A percentile compares a stretch with the other conserved stretches of the same genome.
Conservation (phyloP, 1,140 invertebrate species). For the Hypothenemus hampei region DNA sequence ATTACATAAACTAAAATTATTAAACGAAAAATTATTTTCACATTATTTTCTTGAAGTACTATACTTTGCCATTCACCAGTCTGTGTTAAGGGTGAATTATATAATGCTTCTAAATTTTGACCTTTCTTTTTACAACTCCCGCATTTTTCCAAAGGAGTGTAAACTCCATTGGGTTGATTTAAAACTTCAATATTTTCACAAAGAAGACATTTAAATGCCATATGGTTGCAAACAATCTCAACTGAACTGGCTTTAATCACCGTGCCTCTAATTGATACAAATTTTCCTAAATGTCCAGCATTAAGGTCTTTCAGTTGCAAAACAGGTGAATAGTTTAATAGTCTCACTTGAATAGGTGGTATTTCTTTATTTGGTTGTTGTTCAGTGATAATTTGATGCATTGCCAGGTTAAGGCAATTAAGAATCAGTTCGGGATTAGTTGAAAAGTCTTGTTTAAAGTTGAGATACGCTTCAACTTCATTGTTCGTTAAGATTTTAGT, state of each 20-base stretch:
- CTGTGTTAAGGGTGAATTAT: slow-evolving; percentile 64
- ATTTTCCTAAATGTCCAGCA: slow-evolving; percentile 71
- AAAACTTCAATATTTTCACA: slow-evolving; percentile 63
- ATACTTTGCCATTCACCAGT: slow-evolving; percentile 74
- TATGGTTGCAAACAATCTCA: slow-evolving; percentile 66
- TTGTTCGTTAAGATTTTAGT: slow-evolving; percentile 57
- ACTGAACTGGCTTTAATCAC: slow-evolving; percentile 77
- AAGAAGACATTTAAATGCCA: slow-evolving; percentile 73
- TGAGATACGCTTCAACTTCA: slow-evolving; percentile 56
- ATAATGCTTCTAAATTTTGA: slow-evolving; percentile 63
- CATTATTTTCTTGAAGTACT: slow-evolving; percentile 65
- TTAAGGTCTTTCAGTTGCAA: slow-evolving; percentile 69
- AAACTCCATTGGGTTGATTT: slow-evolving; percentile 58
- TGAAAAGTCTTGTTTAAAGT: slow-evolving; percentile 60
- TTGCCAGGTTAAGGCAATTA: slow-evolving; percentile 63
- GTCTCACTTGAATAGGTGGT: slow-evolving; percentile 56
- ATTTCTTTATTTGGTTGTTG: slow-evolving; percentile 40
- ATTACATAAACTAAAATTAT: slow-evolving; percentile 56
- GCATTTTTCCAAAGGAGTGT: slow-evolving; percentile 54
- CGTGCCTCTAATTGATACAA: slow-evolving; percentile 78
- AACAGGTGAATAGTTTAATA: slow-evolving; percentile 65
- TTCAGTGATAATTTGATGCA: slow-evolving; percentile 55
- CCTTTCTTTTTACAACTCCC: slow-evolving; percentile 54
- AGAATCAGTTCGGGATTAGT: slow-evolving; percentile 60
- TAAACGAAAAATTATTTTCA: background rate